Evolutionary conservation across 2,113 vertebrate species (phyloP).

Genomic region (Varanus komodoensis): DNA sequence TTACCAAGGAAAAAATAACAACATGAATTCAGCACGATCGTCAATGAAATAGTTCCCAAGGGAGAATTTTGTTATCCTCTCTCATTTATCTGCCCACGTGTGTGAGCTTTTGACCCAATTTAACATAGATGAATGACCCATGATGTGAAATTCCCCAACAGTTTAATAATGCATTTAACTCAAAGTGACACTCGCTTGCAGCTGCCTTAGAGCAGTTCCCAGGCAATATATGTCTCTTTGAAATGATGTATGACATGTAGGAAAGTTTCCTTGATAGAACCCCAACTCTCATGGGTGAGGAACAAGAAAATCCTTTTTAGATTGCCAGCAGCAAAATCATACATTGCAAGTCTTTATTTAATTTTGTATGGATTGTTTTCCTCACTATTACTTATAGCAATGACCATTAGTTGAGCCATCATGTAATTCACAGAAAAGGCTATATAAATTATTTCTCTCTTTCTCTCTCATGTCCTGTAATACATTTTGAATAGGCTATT

Average conservation of each 20-base stretch:
- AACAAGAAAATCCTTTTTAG: constrained; percentile 76
- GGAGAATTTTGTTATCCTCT: constrained; percentile 75
- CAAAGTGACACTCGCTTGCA: constrained; percentile 96
- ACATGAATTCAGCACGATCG: constrained; percentile 63
- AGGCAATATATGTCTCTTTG: constrained; percentile 88
- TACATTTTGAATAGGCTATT: constrained; percentile 64
- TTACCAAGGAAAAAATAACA: constrained; percentile 70
- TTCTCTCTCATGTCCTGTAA: constrained; percentile 23
- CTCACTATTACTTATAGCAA: constrained; percentile 65
- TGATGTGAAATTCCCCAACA: constrained; percentile 86
- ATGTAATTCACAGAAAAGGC: constrained; percentile 60
- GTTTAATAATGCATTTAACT: constrained; percentile 91
- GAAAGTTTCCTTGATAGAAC: constrained; percentile 72
- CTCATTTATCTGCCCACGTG: constrained; percentile 82
- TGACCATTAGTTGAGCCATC: constrained; percentile 55
- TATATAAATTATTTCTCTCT: constrained; percentile 66
- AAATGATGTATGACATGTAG: constrained; percentile 91
- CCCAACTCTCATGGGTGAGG: constrained; percentile 66
- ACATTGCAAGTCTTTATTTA: constrained; percentile 72
- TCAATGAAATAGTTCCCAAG: constrained; percentile 74
- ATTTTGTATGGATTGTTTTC: constrained; percentile 68
- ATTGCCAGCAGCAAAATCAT: constrained; percentile 73
- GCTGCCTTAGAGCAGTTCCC: constrained; percentile 88
- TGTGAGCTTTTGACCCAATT: constrained; percentile 92
- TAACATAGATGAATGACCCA: constrained; percentile 94